A percentile compares a stretch with the other conserved stretches of the same genome.
Conservation (phyloP, 1,140 invertebrate genomes). For the Diuraphis noxia region DNA sequence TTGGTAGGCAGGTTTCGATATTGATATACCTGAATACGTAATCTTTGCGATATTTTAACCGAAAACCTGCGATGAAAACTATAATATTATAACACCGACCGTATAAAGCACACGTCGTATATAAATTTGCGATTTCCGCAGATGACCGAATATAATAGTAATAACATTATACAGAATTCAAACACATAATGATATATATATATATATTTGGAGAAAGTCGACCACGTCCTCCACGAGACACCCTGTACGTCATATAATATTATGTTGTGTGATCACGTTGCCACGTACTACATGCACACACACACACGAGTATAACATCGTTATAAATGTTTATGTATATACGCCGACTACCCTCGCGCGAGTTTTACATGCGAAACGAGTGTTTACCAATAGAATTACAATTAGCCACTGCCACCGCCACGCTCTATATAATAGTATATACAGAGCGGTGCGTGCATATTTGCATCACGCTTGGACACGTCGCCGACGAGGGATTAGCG, state of each 20-base stretch:
- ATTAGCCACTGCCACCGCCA: conserved; percentile 3
- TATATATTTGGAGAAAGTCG: not conserved
- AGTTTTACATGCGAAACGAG: conserved; percentile 20
- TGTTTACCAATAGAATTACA: conserved; percentile 52
- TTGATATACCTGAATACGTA: not conserved
- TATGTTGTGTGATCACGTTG: conserved; percentile 4
- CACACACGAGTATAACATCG: not conserved
- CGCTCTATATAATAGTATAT: too few relatives aligned
- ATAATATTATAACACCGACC: too few relatives aligned
- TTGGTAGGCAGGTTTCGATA: too few relatives aligned
- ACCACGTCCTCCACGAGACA: not conserved
- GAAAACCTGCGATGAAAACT: too few relatives aligned
- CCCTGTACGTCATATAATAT: not conserved
- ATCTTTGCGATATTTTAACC: not conserved
- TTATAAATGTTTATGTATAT: not conserved
- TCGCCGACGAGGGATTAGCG: conserved; percentile 35
- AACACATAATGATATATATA: too few relatives aligned
- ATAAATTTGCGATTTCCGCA: not conserved
- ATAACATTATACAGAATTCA: too few relatives aligned
- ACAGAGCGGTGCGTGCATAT: not conserved
- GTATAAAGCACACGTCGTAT: too few relatives aligned
- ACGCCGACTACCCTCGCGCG: not conserved
- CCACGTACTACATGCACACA: too few relatives aligned
- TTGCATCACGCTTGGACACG: conserved; percentile 44
- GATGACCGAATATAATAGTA: too few relatives aligned